phyloP scores from a whole-genome alignment of 2,113 vertebrate genomes.

The Caretta caretta region DNA sequence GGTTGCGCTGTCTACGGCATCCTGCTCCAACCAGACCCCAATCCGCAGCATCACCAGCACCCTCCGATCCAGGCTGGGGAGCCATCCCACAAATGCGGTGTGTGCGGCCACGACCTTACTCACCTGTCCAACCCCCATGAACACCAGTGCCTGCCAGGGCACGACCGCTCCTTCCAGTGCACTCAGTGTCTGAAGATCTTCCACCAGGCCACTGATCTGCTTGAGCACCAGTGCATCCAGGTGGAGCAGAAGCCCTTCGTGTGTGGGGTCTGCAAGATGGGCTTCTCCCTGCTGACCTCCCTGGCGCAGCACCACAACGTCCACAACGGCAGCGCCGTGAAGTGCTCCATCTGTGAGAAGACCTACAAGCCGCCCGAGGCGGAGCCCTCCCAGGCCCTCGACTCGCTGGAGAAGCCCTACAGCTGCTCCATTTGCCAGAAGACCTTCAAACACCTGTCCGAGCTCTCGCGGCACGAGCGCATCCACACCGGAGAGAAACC shows the following conservation, averaged over 20 bases:
- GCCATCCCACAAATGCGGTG: conserved; percentile 89
- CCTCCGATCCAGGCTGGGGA: conserved; percentile 84
- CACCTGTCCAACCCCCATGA: conserved; percentile 94
- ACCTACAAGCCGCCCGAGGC: conserved; percentile 89
- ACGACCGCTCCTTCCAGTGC: conserved; percentile 97
- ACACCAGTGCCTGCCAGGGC: conserved; percentile 93
- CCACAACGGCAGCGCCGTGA: conserved; percentile 90
- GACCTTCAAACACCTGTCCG: conserved; percentile 96
- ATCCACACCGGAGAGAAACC: conserved; percentile 98
- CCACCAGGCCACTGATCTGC: conserved; percentile 95
- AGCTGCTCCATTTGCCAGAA: conserved; percentile 97
- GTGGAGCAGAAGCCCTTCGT: conserved; percentile 99
- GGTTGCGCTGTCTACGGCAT: conserved; percentile 97
- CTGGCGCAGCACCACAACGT: conserved; percentile 95
- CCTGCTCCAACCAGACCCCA: conserved; percentile 89
- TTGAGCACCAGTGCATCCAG: conserved; percentile 98
- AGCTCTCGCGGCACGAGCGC: conserved; percentile 93
- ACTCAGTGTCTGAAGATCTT: conserved; percentile 99
- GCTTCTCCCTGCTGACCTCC: conserved; percentile 95
- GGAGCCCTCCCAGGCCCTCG: conserved; percentile 48
- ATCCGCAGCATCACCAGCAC: conserved; percentile 88
- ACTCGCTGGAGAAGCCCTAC: conserved; percentile 89
- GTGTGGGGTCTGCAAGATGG: conserved; percentile 98
- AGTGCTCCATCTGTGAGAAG: conserved; percentile 98
- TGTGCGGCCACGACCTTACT: conserved; percentile 93